Conservation (phyloP, 92 coral and sea anemone genomes). For the Bergia sp. region DNA sequence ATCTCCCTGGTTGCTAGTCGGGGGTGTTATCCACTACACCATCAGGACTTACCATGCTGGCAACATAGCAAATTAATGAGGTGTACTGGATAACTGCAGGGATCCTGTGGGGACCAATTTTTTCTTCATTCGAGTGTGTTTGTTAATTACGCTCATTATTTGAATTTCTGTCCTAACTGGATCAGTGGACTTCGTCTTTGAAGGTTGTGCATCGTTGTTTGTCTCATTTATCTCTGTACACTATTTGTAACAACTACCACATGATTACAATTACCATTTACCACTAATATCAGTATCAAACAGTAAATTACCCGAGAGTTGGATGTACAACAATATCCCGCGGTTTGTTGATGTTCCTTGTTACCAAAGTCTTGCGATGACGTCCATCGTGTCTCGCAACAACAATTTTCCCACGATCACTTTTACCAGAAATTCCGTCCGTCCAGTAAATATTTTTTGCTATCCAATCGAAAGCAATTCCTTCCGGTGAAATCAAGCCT, state of each 20-base stretch:
- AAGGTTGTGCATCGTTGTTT: no score
- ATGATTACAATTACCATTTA: background rate
- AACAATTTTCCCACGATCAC: constrained; percentile 52
- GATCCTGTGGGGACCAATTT: no score
- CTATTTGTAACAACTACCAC: background rate
- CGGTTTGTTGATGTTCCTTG: constrained; percentile 68
- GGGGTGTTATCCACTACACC: no score
- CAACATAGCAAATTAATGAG: no score
- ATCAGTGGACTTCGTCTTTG: background rate
- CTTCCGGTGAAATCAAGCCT: constrained; percentile 79
- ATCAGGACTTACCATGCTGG: no score
- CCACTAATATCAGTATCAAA: background rate
- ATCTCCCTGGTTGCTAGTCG: no score
- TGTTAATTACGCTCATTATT: no score
- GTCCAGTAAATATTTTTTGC: constrained; percentile 96
- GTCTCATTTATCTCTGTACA: background rate
- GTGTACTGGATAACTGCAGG: no score
- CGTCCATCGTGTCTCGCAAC: constrained; percentile 89
- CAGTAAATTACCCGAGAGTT: constrained; percentile 69
- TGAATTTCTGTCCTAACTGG: no score
- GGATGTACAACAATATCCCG: constrained; percentile 94
- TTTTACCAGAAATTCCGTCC: constrained; percentile 26
- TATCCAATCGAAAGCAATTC: constrained; percentile 94
- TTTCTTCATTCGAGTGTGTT: no score
- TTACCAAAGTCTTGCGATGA: constrained; percentile 53